These are phyloP conservation scores for Plebejus argus DNA, from an alignment of 2,888 invertebrate species.

Conservation along the genomic window DNA sequence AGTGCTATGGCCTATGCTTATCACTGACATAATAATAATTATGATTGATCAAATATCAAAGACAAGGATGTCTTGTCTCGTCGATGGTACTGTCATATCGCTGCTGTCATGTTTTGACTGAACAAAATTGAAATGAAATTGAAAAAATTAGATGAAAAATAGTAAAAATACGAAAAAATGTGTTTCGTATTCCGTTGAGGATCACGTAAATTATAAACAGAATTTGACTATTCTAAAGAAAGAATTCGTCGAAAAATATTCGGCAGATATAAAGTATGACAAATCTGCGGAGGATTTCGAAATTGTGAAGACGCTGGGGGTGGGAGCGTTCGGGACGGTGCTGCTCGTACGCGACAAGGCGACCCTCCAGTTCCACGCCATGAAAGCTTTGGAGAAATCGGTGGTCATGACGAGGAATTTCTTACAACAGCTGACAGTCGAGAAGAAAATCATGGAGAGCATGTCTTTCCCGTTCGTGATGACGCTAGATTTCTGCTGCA, in stretches of 20 bases:
- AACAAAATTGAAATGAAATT: slow-evolving; percentile 2
- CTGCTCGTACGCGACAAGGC: slow-evolving; percentile 84
- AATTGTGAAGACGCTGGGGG: slow-evolving; percentile 86
- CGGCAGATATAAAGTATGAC: slow-evolving; percentile 43
- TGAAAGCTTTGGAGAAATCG: slow-evolving; percentile 92
- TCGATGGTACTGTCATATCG: neutral
- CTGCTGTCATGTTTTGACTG: neutral
- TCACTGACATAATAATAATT: no score
- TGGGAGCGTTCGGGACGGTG: slow-evolving; percentile 93
- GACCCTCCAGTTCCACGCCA: slow-evolving; percentile 85
- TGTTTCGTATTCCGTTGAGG: slow-evolving; percentile 49
- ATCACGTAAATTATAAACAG: slow-evolving; percentile 53
- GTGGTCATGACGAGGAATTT: slow-evolving; percentile 91
- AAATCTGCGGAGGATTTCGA: slow-evolving; percentile 83
- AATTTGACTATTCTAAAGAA: slow-evolving; percentile 59
- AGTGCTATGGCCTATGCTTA: no score
- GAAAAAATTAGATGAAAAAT: slow-evolving; percentile 47
- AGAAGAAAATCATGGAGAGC: slow-evolving; percentile 91
- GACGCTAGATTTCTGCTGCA: slow-evolving; percentile 87
- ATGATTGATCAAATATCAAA: neutral
- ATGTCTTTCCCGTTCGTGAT: slow-evolving; percentile 93
- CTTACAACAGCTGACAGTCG: slow-evolving; percentile 89
- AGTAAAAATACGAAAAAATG: slow-evolving; percentile 46
- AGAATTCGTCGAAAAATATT: slow-evolving; percentile 53
- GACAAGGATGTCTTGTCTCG: neutral